Conservation (phyloP, 1,140 invertebrate species). For the Drosophila pruinosa region DNA sequence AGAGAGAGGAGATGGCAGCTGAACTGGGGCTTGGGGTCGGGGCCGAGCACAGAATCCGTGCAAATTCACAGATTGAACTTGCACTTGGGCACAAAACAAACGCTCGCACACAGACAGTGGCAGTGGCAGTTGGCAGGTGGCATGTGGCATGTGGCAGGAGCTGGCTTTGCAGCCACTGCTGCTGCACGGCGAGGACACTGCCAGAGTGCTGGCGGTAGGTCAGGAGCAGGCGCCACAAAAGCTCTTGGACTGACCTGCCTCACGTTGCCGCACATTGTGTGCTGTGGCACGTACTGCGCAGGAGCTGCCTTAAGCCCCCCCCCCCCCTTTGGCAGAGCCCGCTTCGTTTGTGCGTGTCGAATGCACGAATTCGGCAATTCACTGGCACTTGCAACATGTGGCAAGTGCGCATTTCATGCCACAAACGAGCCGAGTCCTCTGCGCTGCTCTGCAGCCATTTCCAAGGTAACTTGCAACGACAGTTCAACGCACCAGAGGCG, state of each 20-base stretch:
- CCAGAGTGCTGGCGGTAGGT: constrained; percentile 46
- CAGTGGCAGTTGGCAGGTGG: background rate
- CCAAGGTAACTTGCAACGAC: constrained; percentile 71
- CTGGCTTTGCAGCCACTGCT: constrained; percentile 43
- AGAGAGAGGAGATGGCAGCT: background rate
- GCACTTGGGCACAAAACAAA: constrained; percentile 72
- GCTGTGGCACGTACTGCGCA: constrained; percentile 48
- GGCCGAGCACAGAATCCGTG: constrained; percentile 70
- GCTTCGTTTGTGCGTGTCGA: background rate
- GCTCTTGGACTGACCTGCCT: constrained; percentile 67
- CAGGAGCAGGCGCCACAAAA: constrained; percentile 47
- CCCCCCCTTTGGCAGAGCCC: background rate
- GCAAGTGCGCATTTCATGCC: background rate
- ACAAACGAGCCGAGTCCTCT: background rate
- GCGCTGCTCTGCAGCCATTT: constrained; percentile 43
- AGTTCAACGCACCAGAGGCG: constrained; percentile 71
- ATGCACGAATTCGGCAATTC: background rate
- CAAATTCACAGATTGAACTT: constrained; percentile 80
- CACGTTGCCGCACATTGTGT: constrained; percentile 47
- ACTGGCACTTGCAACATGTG: background rate
- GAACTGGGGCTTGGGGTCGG: constrained; percentile 48
- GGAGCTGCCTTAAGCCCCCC: constrained; percentile 13
- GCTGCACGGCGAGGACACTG: constrained; percentile 23
- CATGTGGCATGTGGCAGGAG: too few relatives aligned
- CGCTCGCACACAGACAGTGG: constrained; percentile 17